Base-by-base conservation (phyloP, 2,888 invertebrate species). In the Pegoplata infirma region DNA sequence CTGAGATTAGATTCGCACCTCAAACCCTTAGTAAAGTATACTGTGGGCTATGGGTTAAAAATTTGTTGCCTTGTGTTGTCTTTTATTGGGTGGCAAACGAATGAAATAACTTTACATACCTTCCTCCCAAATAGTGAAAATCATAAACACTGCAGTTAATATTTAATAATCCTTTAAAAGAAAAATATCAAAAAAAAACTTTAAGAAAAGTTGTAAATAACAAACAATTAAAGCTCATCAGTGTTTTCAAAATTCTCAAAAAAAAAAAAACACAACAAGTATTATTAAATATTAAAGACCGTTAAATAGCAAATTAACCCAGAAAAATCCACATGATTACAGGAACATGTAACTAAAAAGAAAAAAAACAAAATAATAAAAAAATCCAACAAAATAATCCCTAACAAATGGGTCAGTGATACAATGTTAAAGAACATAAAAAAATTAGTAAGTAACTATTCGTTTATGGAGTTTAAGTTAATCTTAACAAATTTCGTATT, bases 341-440 rank as follows among this genome's bases (percentile, higher is more conserved):
- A 23, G 25, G 14, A 53, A 25, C 8, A 19, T 25, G 25, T 25
- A 25, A 2, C 14, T 40, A 5, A 1, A 40, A 40, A 36, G 12
- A 36, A 36, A 36, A 12, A 36, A 40, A 40, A 25, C 25, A 40
- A 40, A 40, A 6, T 12, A 12, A 36, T 10, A 12, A 6, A 12
- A 53, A 53, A n/a, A n/a, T n/a, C n/a, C n/a, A n/a, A n/a, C n/a
- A n/a, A n/a, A n/a, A n/a, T n/a, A 69, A 73, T 55, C 71, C 68
- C 68, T 68, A 63, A 58, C n/a, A 73, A 77, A 73, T 58, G 56
- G 23, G 68, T 68, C 58, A 32, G 23, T 63, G 53, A 53, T 66
- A 36, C 14, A 51, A 58, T 8, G 36, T 17, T 40, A 36, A 47
- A 59, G 46, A 59, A 46, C 23, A 36, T 72, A 49, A 56, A 75